These are phyloP conservation scores for Chlorops oryzae DNA, from an alignment of 1,140 invertebrate species.

Conservation along the genomic window DNA sequence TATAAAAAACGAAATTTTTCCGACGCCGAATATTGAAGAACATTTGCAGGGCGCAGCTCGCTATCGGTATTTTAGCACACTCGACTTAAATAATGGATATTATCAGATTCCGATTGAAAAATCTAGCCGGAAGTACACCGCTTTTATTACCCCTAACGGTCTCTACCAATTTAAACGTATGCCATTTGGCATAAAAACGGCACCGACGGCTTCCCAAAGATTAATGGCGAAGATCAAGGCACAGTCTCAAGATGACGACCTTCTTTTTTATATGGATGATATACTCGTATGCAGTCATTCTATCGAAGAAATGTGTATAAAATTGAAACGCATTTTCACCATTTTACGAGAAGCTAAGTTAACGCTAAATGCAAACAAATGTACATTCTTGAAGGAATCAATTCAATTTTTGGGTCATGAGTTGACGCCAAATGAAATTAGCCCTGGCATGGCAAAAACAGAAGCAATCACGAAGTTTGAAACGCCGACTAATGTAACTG, in stretches of 20 bases:
- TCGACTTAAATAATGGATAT: slow-evolving; percentile 34
- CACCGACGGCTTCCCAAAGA: slow-evolving; percentile 23
- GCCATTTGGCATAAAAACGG: slow-evolving; percentile 37
- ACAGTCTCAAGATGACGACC: neutral
- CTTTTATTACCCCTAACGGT: slow-evolving; percentile 43
- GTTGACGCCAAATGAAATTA: slow-evolving; percentile 4
- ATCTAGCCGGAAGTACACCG: slow-evolving; percentile 27
- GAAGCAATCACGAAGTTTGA: slow-evolving; percentile 14
- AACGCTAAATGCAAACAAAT: slow-evolving; percentile 48
- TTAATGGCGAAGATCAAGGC: slow-evolving; percentile 5
- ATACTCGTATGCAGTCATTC: too few species aligned
- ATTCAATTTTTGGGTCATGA: slow-evolving; percentile 11
- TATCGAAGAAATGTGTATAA: slow-evolving; percentile 2
- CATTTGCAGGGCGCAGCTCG: slow-evolving; percentile 17
- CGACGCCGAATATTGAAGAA: slow-evolving; percentile 28
- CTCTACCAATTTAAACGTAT: slow-evolving; percentile 52
- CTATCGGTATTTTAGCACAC: slow-evolving; percentile 19
- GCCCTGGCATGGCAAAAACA: slow-evolving; percentile 17
- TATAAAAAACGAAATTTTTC: slow-evolving; percentile 23
- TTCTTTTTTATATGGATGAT: too few species aligned
- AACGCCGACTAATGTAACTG: slow-evolving; percentile 3
- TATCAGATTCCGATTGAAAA: slow-evolving; percentile 25
- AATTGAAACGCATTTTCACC: neutral
- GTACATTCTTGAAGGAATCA: slow-evolving; percentile 37
- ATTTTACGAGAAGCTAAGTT: slow-evolving; percentile 22